Percentiles rank a stretch among this genome's conserved stretches.
Evolutionary conservation across 2,888 invertebrate genomes (phyloP).

Genomic region (Homarus gammarus): DNA sequence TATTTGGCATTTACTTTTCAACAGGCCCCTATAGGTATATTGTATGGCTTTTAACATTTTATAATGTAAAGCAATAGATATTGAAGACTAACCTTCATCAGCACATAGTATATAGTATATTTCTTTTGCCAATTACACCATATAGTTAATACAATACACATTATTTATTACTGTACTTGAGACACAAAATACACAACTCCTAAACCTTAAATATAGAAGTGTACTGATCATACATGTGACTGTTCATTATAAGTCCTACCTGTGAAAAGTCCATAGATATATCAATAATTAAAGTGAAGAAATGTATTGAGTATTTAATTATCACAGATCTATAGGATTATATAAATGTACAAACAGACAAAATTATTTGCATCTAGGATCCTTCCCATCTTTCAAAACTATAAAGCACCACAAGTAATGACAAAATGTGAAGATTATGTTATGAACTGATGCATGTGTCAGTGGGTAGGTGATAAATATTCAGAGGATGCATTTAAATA

Average conservation of each 20-base stretch:
- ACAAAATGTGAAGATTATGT: background rate
- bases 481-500: too few relatives aligned
- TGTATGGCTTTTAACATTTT: background rate
- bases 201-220: background rate
- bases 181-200: background rate
- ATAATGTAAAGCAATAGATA: background rate
- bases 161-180: background rate
- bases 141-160: background rate
- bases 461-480: background rate
- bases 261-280: background rate
- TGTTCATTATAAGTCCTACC: background rate
- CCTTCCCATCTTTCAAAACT: background rate
- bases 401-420: constrained; percentile 22
- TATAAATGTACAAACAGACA: constrained; percentile 3
- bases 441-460: background rate
- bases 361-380: constrained; percentile 29
- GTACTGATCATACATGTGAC: background rate
- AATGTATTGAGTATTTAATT: constrained; percentile 33
- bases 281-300: background rate
- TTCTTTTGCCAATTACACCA: background rate
- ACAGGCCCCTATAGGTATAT: background rate
- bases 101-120: background rate
- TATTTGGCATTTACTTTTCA: background rate
- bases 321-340: constrained; percentile 46
- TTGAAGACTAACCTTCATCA: background rate